Base-by-base conservation (phyloP, 2,888 invertebrate genomes). In the Ashinkailepas kermadecensis region DNA sequence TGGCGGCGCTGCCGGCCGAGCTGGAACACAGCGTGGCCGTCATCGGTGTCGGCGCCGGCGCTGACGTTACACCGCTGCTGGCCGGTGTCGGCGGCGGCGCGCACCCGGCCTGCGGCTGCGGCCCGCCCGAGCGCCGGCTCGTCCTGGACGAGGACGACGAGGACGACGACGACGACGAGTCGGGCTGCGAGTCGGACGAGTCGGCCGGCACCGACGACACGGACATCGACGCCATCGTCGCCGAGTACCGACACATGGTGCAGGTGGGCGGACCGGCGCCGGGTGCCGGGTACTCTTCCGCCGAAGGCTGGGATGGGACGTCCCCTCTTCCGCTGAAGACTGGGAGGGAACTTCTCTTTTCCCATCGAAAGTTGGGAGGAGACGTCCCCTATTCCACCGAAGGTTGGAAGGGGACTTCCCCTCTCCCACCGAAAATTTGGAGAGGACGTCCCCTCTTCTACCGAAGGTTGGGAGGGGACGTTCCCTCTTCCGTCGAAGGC, bases 201-300 rank as follows among this genome's bases (percentile, higher is more conserved):
- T 25, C 25, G 6, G 74, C 54, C 8, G 92, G 91, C 58, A 84
- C 85, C 1, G 85, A 85, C 83, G 85, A 85, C 58, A 93, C 93
- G 1, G 93, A 93, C 85, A 93, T 93, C 82, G 93, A 93, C 86
- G 92, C 92, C 1, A 92, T 92, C 25, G 93, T 93, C 0, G 92
- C 93, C 86, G 93, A 93, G 86, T 93, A 93, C 86, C 91, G 91
- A 83, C 93, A 93, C 85, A 90, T 91, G 85, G 74, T 74, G 18
- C 74, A 74, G 74, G 74, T 74, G 39, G 15, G 74, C 2, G 11
- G 15, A 59, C 59, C 2, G 39, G 4, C 39, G 39, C 39, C 39
- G 39, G 39, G 39, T 39, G 4, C 4, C 39, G 39, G 39, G 39
- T 39, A 39, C 39, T 3, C 39, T 39, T 39, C 39, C 39, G 4